Evolutionary conservation across 1,140 invertebrate genomes (phyloP), one percentile per base, ranked within the genome.

Genomic region (Drosophila leontia): DNA sequence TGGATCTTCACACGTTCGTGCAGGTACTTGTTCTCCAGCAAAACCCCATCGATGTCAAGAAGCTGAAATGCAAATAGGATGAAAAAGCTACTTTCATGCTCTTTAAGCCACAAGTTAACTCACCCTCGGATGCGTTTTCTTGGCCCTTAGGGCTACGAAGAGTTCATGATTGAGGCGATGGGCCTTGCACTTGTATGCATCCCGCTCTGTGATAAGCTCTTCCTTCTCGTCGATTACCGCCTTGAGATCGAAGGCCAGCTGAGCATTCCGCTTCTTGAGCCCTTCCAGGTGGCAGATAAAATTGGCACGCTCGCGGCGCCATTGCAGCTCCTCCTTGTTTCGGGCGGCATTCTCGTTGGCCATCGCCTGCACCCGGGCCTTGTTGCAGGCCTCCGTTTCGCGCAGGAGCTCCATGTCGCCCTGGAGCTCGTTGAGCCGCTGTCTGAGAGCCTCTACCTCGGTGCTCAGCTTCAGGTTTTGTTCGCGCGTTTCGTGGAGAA

Each of bases 101-200:
- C 12, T 11, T 7, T 5, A 3, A 1, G 8, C 6, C 7, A 45
- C 47, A 7, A 13, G 7, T 0, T 5, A 32, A 41, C 55, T 44
- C 77, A 75, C 91, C 57, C 77, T 93, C 91, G 80, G 93, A 94
- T 78, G 92, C 82, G 74, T 75, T 70, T 91, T 90, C 48, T 92
- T 92, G 12, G 88, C 95, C 70, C 94, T 95, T 0, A 98, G 92
- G 4, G 97, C 94, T 77, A 95, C 95, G 76, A 96, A 96, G 12
- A 98, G 94, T 91, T 97, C 96, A 80, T 96, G 95, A 93, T 98
- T 98, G 5, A 98, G 94, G 39, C 97, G 93, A 88, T 97, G 96
- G 15, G 96, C 96, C 93, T 98, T 98, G 75, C 95, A 96, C 91
- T 96, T 96, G 80, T 97, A 97, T n/a, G 96, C 96, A 93, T 98